Evolutionary conservation across 2,113 vertebrate species (phyloP).

Genomic region (Typhlomys cinereus): DNA sequence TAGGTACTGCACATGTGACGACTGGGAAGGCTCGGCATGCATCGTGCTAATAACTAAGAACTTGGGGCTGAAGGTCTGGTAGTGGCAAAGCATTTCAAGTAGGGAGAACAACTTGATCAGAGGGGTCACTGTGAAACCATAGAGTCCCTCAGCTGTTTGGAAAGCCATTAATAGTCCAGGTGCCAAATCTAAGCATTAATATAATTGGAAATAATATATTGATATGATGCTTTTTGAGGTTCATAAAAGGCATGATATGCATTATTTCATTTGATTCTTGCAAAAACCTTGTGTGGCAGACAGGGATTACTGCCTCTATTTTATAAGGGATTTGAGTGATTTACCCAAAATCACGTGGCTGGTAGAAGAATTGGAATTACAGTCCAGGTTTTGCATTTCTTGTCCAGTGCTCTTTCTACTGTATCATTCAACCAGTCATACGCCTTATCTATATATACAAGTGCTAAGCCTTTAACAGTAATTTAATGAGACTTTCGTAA

Average conservation of each 20-base stretch:
- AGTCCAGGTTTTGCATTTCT: not conserved
- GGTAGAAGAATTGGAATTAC: not conserved
- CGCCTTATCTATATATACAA: slow-evolving; percentile 46
- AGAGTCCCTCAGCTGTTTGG: not conserved
- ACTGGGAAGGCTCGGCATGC: not conserved
- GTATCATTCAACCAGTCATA: not conserved
- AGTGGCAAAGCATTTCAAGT: not conserved
- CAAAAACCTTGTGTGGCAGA: slow-evolving; percentile 33
- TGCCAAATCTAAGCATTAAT: slow-evolving; percentile 8
- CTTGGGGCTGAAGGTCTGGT: not conserved
- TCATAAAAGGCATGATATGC: not conserved
- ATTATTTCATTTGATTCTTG: slow-evolving; percentile 63
- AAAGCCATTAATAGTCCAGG: not conserved
- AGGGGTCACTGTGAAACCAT: not conserved
- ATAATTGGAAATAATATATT: slow-evolving; percentile 25
- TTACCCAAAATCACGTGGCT: slow-evolving; percentile 37
- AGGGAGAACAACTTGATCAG: not conserved
- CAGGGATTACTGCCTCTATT: slow-evolving; percentile 41
- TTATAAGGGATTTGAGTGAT: slow-evolving; percentile 53
- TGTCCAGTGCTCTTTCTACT: not conserved
- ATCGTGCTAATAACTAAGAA: not conserved
- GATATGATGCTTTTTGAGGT: slow-evolving; percentile 1
- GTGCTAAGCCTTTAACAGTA: slow-evolving; percentile 64
- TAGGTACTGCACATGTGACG: not conserved
- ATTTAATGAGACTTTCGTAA: slow-evolving; percentile 59